Evolutionary conservation across 2,888 invertebrate genomes (phyloP).

Genomic region (Seira musarum): DNA sequence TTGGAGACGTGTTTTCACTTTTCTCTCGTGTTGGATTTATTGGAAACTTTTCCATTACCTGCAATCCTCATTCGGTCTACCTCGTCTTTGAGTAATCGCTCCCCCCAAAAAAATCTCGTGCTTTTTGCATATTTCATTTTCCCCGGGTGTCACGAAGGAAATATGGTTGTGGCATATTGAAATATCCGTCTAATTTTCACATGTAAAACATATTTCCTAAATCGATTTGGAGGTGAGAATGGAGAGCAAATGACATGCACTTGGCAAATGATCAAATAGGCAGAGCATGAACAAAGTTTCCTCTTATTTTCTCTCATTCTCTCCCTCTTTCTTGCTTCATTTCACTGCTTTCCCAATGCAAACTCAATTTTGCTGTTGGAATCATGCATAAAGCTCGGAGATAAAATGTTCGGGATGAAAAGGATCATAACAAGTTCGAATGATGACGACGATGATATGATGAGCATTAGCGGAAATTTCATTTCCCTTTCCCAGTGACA

Average conservation of each 20-base stretch:
- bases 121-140: not conserved
- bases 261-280: constrained; percentile 15
- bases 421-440: not conserved
- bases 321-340: not conserved
- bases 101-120: too few species aligned
- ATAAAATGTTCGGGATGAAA: not conserved
- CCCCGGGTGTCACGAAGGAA: not conserved
- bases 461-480: constrained; percentile 4
- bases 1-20: too few species aligned
- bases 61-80: too few species aligned
- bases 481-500: constrained; percentile 2
- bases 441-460: too few species aligned
- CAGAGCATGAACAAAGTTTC: not conserved
- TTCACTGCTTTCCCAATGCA: not conserved
- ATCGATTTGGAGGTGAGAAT: not conserved
- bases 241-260: not conserved
- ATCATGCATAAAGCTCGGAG: not conserved
- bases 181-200: constrained; percentile 6
- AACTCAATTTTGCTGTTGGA: not conserved
- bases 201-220: not conserved
- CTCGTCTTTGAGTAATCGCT: too few species aligned
- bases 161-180: constrained; percentile 10
- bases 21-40: too few species aligned
- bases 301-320: not conserved
- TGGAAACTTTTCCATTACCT: too few species aligned